Evolutionary conservation across 2,113 vertebrate species (phyloP).

Genomic region (Myocastor coypus): DNA sequence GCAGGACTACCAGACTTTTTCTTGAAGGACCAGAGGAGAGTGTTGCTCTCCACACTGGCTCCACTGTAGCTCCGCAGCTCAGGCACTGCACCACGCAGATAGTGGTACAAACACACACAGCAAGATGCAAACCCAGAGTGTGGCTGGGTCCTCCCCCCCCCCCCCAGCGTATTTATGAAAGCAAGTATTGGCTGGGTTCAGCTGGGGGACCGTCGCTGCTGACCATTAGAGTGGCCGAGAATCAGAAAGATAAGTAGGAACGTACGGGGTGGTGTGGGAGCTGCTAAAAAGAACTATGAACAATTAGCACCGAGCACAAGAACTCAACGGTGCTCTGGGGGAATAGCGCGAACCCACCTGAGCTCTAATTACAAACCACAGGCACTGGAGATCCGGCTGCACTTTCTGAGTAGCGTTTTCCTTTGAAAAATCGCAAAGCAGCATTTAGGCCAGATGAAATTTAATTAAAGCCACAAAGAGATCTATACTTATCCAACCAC

Average conservation of each 20-base stretch:
- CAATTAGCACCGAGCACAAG: not conserved
- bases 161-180: not conserved
- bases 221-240: not conserved
- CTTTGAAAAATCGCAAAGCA: constrained; percentile 38
- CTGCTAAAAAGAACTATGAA: not conserved
- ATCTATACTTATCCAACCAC: constrained; percentile 74
- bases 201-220: not conserved
- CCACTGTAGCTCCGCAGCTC: not conserved
- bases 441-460: not conserved
- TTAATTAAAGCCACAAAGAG: constrained; percentile 73
- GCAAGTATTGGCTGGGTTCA: fast-evolving
- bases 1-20: not conserved
- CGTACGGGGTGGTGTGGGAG: not conserved
- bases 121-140: no score
- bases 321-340: fast-evolving
- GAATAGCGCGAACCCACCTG: not conserved
- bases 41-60: not conserved
- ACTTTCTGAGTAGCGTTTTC: not conserved
- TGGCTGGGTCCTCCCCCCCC: no score
- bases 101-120: fast-evolving
- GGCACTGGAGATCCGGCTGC: not conserved
- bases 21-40: not conserved
- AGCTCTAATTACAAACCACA: not conserved
- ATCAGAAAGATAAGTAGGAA: not conserved
- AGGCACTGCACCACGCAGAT: fast-evolving